phyloP scores from a whole-genome alignment of 2,113 vertebrate genomes.

The Tragelaphus buxtoni region DNA sequence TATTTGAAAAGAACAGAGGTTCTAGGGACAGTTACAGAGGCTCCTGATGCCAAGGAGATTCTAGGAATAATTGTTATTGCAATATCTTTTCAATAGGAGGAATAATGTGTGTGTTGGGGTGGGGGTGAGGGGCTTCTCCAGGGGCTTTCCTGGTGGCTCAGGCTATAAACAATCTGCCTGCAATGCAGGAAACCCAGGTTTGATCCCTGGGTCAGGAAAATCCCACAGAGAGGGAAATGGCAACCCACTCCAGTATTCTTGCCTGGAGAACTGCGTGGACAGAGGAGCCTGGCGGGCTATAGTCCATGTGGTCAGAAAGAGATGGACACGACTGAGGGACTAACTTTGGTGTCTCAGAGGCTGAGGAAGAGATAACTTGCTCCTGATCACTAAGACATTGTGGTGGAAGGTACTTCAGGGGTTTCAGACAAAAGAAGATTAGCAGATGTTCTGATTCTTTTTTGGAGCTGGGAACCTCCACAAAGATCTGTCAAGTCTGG shows the following conservation, averaged over 20 bases:
- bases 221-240: neutral
- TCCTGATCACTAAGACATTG: neutral
- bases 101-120: neutral
- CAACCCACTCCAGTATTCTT: neutral
- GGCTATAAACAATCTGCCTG: neutral
- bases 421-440: neutral
- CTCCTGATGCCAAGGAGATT: neutral
- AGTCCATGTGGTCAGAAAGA: neutral
- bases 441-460: neutral
- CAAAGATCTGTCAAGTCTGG: neutral
- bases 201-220: neutral
- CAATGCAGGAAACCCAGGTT: neutral
- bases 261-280: neutral
- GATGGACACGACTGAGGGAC: fast-evolving
- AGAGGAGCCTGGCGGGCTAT: neutral
- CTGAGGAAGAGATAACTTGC: neutral
- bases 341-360: neutral
- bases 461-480: neutral
- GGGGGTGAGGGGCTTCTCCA: neutral
- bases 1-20: neutral
- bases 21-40: neutral
- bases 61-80: neutral
- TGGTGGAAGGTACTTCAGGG: neutral
- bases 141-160: neutral
- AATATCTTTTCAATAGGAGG: neutral